These are phyloP conservation scores for Agapetus fuscipes DNA, from an alignment of 2,888 invertebrate genomes.

Conservation along the genomic window DNA sequence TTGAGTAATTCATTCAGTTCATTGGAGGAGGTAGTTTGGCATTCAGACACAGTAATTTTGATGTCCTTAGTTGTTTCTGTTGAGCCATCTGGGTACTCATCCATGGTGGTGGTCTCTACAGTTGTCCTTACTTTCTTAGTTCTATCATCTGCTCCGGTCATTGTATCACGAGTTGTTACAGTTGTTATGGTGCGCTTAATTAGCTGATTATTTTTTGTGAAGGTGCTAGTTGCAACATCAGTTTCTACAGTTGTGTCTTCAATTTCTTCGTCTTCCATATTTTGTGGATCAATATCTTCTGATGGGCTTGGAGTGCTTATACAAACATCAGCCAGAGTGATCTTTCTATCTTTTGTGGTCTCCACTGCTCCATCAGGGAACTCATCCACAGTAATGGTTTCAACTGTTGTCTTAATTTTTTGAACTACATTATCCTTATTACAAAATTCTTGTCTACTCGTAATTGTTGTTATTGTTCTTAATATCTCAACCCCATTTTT, in stretches of 20 bases:
- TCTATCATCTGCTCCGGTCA: conserved; percentile 40
- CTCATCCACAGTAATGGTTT: conserved; percentile 34
- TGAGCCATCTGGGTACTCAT: conserved; percentile 44
- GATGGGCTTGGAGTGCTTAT: conserved; percentile 24
- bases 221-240: conserved; percentile 34
- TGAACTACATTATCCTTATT: conserved; percentile 27
- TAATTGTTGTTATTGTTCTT: conserved; percentile 34
- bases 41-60: conserved; percentile 43
- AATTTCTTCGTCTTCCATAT: conserved; percentile 33
- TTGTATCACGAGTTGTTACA: conserved; percentile 39
- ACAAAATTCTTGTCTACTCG: conserved; percentile 33
- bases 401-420: conserved; percentile 35
- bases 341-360: conserved; percentile 37
- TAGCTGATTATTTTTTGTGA: conserved; percentile 30
- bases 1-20: conserved; percentile 39
- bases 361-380: conserved; percentile 37
- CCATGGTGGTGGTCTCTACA: conserved; percentile 41
- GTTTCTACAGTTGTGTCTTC: conserved; percentile 37
- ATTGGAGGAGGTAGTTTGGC: conserved; percentile 39
- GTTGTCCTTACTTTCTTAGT: conserved; percentile 50
- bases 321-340: conserved; percentile 35
- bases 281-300: conserved; percentile 25
- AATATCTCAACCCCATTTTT: conserved; percentile 31
- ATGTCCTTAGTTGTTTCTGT: conserved; percentile 46
- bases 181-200: conserved; percentile 39